Base-by-base conservation (phyloP, 2,113 vertebrate genomes). In the Chaetops frenatus region DNA sequence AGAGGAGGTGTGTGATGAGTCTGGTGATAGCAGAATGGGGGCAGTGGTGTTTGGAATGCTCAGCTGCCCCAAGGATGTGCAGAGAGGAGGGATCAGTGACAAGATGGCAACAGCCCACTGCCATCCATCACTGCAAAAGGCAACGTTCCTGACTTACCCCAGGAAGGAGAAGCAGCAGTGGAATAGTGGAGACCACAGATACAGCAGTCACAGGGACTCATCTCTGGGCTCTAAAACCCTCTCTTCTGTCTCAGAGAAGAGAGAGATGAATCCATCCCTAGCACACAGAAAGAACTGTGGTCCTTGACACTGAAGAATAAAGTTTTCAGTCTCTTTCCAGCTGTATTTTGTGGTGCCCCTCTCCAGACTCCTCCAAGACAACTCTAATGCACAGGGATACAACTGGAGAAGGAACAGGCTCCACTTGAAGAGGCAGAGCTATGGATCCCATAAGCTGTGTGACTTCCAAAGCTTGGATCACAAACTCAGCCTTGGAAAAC, bases 361-460 rank as follows among this genome's bases (percentile, higher is more conserved):
- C 80, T 74, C 44, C 74, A 76, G 33, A 20, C 54, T 12, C 18
- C 54, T 81, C 54, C 48, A 38, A 81, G 50, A 22, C 22, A 74
- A 3, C 20, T 70, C 12, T 9, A 35, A 16, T 2, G 28, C 47
- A 44, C 45, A 66, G 3, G 2, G 14, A 9, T 2, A 22, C 1
- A 0, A 6, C 24, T 64, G 17, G 35, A 35, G 36, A 7, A 65
- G 61, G 31, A 73, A 14, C 7, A 69, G 40, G 31, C 4, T n/a
- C 6, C 27, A 16, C 38, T 2, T 24, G 5, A 48, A 69, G 33
- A 14, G 15, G 25, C 38, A 72, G 35, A 72, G 6, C 57, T 57
- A 1, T 15, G 25, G 23, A 58, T 35, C 12, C 20, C 44, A 19
- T 0, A 5, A 47, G 17, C 40, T 23, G 5, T 4, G 20, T 17